Percentiles rank a stretch among this genome's conserved stretches.
Evolutionary conservation across 2,888 invertebrate genomes (phyloP).

Genomic region (Brenthis ino): DNA sequence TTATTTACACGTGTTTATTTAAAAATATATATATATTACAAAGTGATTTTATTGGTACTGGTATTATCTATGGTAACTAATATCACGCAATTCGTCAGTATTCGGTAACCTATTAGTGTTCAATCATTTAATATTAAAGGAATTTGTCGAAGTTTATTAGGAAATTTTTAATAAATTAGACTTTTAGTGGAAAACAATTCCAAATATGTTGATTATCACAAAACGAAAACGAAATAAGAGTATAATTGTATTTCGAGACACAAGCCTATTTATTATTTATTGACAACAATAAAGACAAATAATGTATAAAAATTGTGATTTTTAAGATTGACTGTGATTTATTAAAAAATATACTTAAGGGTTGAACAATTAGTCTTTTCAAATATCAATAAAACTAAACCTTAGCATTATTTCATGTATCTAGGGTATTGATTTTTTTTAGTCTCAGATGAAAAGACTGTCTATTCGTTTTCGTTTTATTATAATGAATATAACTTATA

Average conservation of each 20-base stretch:
- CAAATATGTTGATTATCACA: constrained; percentile 54
- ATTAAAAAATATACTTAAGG: no score
- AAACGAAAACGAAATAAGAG: constrained; percentile 59
- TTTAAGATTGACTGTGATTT: no score
- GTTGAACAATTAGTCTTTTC: no score
- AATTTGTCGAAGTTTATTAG: constrained; percentile 16
- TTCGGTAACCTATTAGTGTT: constrained; percentile 35
- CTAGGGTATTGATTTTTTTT: background rate
- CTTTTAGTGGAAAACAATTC: constrained; percentile 59
- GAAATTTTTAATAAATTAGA: constrained; percentile 47
- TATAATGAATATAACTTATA: constrained; percentile 43
- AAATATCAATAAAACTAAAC: constrained; percentile 9
- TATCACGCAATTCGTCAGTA: constrained; percentile 64
- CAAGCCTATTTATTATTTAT: no score
- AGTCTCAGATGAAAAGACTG: constrained; percentile 2
- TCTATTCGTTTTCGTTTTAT: constrained; percentile 58
- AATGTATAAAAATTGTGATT: no score
- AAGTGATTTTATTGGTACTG: constrained; percentile 37
- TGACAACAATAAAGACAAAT: no score
- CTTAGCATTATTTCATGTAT: constrained; percentile 11
- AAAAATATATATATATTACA: constrained; percentile 42
- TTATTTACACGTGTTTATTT: constrained; percentile 68
- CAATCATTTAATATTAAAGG: constrained; percentile 3
- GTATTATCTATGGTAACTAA: constrained; percentile 73
- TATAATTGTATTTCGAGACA: background rate